A percentile compares a stretch with the other conserved stretches of the same genome.
phyloP scores from a whole-genome alignment of 2,797 vertebrate genomes.

The Botia kubotai region DNA sequence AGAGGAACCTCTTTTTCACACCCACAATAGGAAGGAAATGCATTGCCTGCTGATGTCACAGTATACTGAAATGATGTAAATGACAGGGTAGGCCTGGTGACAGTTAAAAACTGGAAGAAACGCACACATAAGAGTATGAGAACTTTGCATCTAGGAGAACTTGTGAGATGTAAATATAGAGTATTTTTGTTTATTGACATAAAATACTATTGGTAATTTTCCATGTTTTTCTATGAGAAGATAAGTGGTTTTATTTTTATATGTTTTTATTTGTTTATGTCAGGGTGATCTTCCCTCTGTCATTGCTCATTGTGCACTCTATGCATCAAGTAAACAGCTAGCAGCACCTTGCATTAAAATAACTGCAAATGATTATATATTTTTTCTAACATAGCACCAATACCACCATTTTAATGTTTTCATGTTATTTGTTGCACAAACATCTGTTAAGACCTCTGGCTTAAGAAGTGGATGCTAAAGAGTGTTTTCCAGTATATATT shows the following conservation, averaged over 20 bases:
- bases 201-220: slow-evolving; percentile 68
- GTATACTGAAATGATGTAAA: slow-evolving; percentile 43
- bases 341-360: slow-evolving; percentile 73
- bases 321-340: slow-evolving; percentile 63
- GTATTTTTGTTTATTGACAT: slow-evolving; percentile 63
- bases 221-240: slow-evolving; percentile 65
- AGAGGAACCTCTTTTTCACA: slow-evolving; percentile 73
- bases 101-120: slow-evolving; percentile 17
- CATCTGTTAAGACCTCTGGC: slow-evolving; percentile 34
- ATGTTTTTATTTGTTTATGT: slow-evolving; percentile 68
- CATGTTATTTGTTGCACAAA: slow-evolving; percentile 65
- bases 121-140: slow-evolving; percentile 36
- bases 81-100: slow-evolving; percentile 28
- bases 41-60: slow-evolving; percentile 46
- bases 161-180: slow-evolving; percentile 58
- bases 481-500: slow-evolving; percentile 18
- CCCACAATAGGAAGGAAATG: slow-evolving; percentile 50
- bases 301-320: slow-evolving; percentile 71
- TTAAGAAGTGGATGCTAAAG: background rate
- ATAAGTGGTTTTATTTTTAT: slow-evolving; percentile 69
- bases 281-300: slow-evolving; percentile 57
- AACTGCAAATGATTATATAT: slow-evolving; percentile 60
- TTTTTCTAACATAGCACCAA: slow-evolving; percentile 59
- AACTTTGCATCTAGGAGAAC: slow-evolving; percentile 53
- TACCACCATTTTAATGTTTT: slow-evolving; percentile 54